Conservation (phyloP, 2,888 invertebrate genomes). For the Diplolepis rosae region DNA sequence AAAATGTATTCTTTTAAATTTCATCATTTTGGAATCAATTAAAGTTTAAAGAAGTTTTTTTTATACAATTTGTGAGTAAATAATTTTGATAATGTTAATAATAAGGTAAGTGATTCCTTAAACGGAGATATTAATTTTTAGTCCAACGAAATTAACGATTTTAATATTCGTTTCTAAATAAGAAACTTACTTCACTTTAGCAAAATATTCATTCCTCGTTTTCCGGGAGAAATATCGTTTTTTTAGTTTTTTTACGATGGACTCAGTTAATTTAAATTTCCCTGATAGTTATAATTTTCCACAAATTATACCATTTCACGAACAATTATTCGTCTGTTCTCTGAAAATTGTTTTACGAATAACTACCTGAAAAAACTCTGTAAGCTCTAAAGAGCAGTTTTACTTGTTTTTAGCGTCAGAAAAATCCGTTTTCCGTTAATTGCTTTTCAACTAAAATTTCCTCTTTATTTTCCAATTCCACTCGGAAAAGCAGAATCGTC, state of each 20-base stretch:
- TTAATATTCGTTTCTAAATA: no score
- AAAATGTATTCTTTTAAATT: no score
- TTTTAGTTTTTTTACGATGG: background rate
- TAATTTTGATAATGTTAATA: no score
- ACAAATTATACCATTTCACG: background rate
- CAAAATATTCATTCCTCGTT: no score
- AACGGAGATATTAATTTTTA: no score
- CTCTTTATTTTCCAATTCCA: slow-evolving; percentile 25
- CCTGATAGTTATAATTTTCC: background rate
- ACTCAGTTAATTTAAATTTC: background rate
- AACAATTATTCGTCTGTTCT: background rate
- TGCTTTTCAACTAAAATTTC: slow-evolving; percentile 15
- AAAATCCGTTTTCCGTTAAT: slow-evolving; percentile 4
- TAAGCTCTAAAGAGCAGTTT: slow-evolving; percentile 18
- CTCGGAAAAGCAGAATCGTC: slow-evolving; percentile 9
- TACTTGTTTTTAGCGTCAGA: background rate
- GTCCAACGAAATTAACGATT: no score
- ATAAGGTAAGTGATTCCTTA: no score
- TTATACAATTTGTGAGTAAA: no score
- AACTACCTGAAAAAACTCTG: no score
- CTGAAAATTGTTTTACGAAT: background rate
- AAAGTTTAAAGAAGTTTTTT: no score
- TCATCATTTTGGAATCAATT: no score
- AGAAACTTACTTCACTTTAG: no score
- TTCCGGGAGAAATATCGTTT: background rate